Evolutionary conservation across 2,797 vertebrate species (phyloP).

Genomic region (Sebastes taczanowskii): DNA sequence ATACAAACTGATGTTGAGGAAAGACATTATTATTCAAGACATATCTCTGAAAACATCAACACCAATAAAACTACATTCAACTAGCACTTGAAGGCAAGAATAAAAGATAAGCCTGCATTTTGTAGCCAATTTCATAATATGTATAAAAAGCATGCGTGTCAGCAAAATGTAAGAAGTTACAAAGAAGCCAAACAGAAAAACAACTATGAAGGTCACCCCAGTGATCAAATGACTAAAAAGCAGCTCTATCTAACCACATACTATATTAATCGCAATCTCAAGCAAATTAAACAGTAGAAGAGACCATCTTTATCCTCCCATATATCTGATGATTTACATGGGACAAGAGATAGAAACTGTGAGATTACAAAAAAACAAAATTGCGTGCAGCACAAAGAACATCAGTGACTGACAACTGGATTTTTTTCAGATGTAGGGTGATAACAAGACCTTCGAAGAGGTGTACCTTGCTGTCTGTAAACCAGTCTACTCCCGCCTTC

Average conservation of each 20-base stretch:
- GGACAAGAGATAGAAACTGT: background rate
- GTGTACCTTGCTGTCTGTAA: background rate
- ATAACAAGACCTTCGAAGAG: background rate
- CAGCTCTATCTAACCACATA: background rate
- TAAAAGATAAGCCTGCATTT: background rate
- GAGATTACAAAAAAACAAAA: background rate
- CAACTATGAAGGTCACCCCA: slow-evolving; percentile 1
- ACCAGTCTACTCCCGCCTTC: background rate
- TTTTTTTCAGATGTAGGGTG: background rate
- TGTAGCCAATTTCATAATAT: background rate
- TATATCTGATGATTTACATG: background rate
- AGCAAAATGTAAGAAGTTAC: background rate
- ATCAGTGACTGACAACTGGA: background rate
- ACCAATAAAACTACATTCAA: background rate
- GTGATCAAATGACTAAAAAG: background rate
- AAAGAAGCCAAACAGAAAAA: background rate
- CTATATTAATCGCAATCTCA: background rate
- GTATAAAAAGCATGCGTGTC: background rate
- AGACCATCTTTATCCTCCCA: background rate
- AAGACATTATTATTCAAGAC: background rate
- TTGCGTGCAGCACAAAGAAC: background rate
- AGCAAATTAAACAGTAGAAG: background rate
- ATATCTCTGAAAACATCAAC: background rate
- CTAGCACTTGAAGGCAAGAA: background rate
- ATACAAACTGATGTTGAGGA: background rate